Evolutionary conservation across 2,888 invertebrate genomes (phyloP).

Genomic region (Apamea epomidion): DNA sequence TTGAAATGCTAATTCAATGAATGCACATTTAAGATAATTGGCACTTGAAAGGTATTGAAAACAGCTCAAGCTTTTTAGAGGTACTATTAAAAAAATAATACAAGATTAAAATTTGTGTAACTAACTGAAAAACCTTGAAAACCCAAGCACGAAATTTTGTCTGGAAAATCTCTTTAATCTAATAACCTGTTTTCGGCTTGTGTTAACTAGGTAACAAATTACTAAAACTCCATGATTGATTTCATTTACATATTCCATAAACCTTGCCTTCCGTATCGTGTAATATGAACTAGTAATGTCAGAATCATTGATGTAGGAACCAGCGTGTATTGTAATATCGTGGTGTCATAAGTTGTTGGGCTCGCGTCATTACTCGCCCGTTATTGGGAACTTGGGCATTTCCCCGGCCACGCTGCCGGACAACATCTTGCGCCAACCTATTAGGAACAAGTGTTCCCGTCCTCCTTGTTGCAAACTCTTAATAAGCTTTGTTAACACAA

Average conservation of each 20-base stretch:
- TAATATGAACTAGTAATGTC: constrained; percentile 19
- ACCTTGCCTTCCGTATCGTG: not conserved
- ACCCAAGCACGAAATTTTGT: not conserved
- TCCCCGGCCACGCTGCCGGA: constrained; percentile 79
- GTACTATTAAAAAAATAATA: not conserved
- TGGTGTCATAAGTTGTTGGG: constrained; percentile 79
- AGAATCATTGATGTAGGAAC: constrained; percentile 58
- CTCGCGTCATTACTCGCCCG: constrained; percentile 84
- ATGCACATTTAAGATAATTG: not conserved
- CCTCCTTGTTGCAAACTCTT: constrained; percentile 78
- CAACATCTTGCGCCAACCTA: constrained; percentile 89
- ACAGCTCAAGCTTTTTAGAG: not conserved
- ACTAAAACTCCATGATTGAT: not conserved
- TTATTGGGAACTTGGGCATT: constrained; percentile 88
- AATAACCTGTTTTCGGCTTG: not conserved
- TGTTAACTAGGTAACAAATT: not conserved
- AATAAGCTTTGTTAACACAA: constrained; percentile 74
- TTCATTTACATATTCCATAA: not conserved
- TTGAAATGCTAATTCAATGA: constrained; percentile 15
- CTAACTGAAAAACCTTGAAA: not conserved
- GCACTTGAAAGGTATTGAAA: constrained; percentile 6
- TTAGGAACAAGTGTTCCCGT: constrained; percentile 85
- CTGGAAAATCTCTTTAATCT: not conserved
- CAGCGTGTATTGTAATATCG: constrained; percentile 74
- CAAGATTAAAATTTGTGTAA: not conserved